Evolutionary conservation across 2,888 invertebrate species (phyloP).

Genomic region (Drosophila lacicola): DNA sequence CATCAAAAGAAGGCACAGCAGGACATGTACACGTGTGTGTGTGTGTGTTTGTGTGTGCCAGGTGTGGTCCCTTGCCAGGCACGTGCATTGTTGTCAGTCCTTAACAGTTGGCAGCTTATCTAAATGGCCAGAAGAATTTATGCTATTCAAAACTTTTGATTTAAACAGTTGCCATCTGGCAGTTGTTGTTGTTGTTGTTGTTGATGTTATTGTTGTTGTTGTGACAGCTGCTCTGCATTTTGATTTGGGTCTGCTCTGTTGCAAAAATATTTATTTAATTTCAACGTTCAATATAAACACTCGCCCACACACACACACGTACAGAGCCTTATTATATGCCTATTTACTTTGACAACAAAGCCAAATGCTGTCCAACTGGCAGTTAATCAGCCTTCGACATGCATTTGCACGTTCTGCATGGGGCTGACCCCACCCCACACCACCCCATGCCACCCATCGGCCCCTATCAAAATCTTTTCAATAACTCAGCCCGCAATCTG

Average conservation of each 20-base stretch:
- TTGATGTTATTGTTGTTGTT: slow-evolving; percentile 8
- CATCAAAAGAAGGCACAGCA: slow-evolving; percentile 35
- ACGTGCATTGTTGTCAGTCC: slow-evolving; percentile 46
- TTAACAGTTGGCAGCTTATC: slow-evolving; percentile 46
- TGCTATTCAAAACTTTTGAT: slow-evolving; percentile 54
- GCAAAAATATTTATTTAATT: slow-evolving; percentile 72
- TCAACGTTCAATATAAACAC: slow-evolving; percentile 37
- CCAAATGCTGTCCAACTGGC: slow-evolving; percentile 56
- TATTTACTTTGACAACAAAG: slow-evolving; percentile 50
- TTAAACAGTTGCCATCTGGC: slow-evolving; percentile 37
- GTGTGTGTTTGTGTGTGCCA: slow-evolving; percentile 14
- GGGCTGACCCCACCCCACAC: background rate
- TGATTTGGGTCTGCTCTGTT: slow-evolving; percentile 64
- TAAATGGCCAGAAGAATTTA: slow-evolving; percentile 46
- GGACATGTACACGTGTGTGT: background rate
- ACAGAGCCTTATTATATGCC: slow-evolving; percentile 18
- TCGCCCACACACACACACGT: background rate
- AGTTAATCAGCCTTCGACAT: slow-evolving; percentile 59
- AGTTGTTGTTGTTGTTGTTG: slow-evolving; percentile 3
- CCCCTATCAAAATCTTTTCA: slow-evolving; percentile 34
- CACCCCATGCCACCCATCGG: slow-evolving; percentile 2
- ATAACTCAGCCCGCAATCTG: slow-evolving; percentile 32
- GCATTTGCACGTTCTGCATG: slow-evolving; percentile 55
- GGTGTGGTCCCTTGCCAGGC: slow-evolving; percentile 26
- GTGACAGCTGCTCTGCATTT: slow-evolving; percentile 61